Evolutionary conservation across 92 coral and sea anemone species (phyloP).

Genomic region (Pocillopora meandrina): DNA sequence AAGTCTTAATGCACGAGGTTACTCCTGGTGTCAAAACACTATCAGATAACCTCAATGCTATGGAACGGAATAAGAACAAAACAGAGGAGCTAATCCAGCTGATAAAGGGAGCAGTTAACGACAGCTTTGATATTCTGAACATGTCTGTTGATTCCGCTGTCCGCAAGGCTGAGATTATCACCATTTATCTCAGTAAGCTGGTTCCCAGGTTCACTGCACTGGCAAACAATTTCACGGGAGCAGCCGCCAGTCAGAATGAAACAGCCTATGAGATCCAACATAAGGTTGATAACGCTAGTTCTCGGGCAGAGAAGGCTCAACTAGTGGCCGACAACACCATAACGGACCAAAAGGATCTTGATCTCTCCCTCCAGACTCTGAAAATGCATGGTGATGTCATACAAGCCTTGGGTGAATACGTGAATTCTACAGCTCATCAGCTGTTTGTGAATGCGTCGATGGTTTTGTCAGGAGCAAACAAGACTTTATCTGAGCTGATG

Average conservation of each 20-base stretch:
- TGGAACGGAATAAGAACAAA: conserved; percentile 34
- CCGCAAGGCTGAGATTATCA: conserved; percentile 42
- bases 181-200: conserved; percentile 32
- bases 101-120: conserved; percentile 42
- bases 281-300: conserved; percentile 38
- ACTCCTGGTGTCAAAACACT: conserved; percentile 54
- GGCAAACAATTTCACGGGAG: conserved; percentile 46
- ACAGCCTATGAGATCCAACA: conserved; percentile 55
- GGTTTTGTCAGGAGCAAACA: conserved; percentile 54
- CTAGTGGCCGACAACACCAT: not conserved
- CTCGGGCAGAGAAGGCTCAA: conserved; percentile 25
- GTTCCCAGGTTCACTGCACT: conserved; percentile 55
- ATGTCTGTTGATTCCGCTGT: conserved; percentile 50
- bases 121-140: conserved; percentile 52
- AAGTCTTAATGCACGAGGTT: conserved; percentile 50
- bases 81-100: conserved; percentile 52
- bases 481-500: conserved; percentile 34
- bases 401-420: conserved; percentile 25
- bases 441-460: conserved; percentile 56
- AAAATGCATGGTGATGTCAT: conserved; percentile 42
- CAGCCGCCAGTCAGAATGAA: conserved; percentile 55
- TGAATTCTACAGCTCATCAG: conserved; percentile 46
- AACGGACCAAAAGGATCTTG: conserved; percentile 15
- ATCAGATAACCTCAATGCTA: conserved; percentile 34
- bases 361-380: conserved; percentile 24